phyloP scores from a whole-genome alignment of 2,113 vertebrate species.

The Brachyistius frenatus region DNA sequence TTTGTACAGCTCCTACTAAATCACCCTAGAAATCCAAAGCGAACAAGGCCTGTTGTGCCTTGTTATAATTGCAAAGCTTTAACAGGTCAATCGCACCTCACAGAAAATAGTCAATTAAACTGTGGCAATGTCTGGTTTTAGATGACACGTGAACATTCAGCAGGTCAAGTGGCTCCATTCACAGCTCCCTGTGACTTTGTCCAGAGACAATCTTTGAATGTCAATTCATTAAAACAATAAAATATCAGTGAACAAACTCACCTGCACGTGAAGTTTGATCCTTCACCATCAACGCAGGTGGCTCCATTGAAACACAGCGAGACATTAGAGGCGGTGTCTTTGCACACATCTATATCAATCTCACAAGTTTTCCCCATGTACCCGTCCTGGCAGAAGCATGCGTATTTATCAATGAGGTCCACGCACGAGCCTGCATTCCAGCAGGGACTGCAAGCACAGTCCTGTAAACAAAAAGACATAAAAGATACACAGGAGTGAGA shows the following conservation, averaged over 20 bases:
- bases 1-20: not conserved
- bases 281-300: slow-evolving; percentile 80
- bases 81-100: slow-evolving; percentile 2
- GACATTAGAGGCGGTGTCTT: slow-evolving; percentile 51
- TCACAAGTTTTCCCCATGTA: slow-evolving; percentile 81
- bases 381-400: slow-evolving; percentile 84
- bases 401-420: slow-evolving; percentile 82
- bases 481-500: not conserved
- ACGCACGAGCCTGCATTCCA: slow-evolving; percentile 85
- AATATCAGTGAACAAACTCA: slow-evolving; percentile 46
- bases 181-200: not conserved
- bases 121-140: not conserved
- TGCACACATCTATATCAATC: slow-evolving; percentile 78
- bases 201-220: not conserved
- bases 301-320: slow-evolving; percentile 83
- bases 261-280: slow-evolving; percentile 86
- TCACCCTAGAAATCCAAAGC: not conserved
- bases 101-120: not conserved
- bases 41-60: not conserved
- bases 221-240: slow-evolving; percentile 4
- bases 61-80: not conserved
- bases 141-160: not conserved
- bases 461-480: slow-evolving; percentile 73
- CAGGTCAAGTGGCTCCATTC: not conserved
- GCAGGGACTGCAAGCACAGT: slow-evolving; percentile 83